Evolutionary conservation across 2,797 vertebrate species (phyloP), one percentile per base, ranked within the genome.

Genomic region (Carapus acus): DNA sequence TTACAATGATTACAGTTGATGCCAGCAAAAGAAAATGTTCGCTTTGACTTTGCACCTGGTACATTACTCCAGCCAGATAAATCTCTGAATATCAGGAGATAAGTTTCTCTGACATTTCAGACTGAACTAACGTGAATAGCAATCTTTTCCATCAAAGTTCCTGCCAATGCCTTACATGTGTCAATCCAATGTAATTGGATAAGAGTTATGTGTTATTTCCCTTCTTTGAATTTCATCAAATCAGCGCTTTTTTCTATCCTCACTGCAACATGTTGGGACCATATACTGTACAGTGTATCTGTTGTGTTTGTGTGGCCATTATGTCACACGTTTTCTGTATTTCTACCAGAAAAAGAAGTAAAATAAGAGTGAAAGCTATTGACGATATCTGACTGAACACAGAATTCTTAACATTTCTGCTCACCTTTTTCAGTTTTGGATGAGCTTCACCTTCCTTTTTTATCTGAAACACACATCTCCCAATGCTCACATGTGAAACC

Each of bases 361-460:
- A 37, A 57, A 22, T 42, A 13, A 15, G 23, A 24, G n/a, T 49
- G 14, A 57, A 53, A 60, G 36, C 15, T 24, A 38, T 47, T 31
- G 22, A 27, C 24, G 9, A 4, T 27, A 24, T 51, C 23, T 51
- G 37, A 59, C 17, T 4, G 11, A 27, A 13, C 34, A n/a, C n/a
- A 11, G 31, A 59, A 22, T 43, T 51, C 22, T 27, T 56, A n/a
- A 41, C 38, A 53, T 43, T 21, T 49, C 39, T 41, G 50, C 49
- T 45, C 12, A 27, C 6, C 14, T 7, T 73, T 65, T 58, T 42
- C 49, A 56, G 38, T 66, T 66, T 62, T 39, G 21, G 47, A 64
- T 67, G 62, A 51, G 67, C 57, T 72, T 79, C 63, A 79, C 41
- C 75, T 61, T 24, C 42, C 47, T 13, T 60, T n/a, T 29, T 58